Evolutionary conservation across 2,113 vertebrate species (phyloP).

Genomic region (Butorides virescens): DNA sequence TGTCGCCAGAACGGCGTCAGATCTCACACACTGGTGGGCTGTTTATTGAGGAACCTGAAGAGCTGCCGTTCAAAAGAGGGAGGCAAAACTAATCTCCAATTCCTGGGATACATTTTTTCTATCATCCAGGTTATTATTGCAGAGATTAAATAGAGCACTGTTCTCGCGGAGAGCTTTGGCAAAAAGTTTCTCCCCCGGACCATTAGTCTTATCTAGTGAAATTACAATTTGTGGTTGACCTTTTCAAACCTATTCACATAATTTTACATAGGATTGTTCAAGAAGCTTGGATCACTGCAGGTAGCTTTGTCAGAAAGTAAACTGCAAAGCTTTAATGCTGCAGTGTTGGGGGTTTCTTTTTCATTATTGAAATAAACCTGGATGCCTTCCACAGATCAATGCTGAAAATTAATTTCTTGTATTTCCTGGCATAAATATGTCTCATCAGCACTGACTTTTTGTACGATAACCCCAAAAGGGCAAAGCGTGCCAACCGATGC

Average conservation of each 20-base stretch:
- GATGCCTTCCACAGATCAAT: slow-evolving; percentile 57
- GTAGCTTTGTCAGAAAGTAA: neutral
- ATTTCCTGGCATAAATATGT: slow-evolving; percentile 42
- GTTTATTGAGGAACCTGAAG: neutral
- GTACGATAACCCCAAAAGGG: neutral
- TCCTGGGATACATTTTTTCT: neutral
- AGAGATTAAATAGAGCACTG: neutral
- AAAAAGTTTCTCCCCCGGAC: neutral
- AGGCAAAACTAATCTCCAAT: neutral
- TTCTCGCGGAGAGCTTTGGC: neutral
- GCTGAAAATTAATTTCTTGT: slow-evolving; percentile 65
- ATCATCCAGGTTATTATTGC: neutral
- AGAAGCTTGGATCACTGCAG: neutral
- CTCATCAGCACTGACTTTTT: slow-evolving; percentile 50
- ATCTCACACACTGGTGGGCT: neutral
- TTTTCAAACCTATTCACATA: neutral
- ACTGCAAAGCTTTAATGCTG: neutral
- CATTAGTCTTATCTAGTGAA: neutral
- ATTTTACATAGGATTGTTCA: neutral
- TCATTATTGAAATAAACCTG: slow-evolving; percentile 42
- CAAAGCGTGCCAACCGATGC: neutral
- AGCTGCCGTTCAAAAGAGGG: neutral
- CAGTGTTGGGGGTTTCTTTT: neutral
- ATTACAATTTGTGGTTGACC: neutral
- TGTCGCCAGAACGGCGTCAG: neutral